phyloP scores from a whole-genome alignment of 2,113 vertebrate genomes.

The Stictonetta naevosa region DNA sequence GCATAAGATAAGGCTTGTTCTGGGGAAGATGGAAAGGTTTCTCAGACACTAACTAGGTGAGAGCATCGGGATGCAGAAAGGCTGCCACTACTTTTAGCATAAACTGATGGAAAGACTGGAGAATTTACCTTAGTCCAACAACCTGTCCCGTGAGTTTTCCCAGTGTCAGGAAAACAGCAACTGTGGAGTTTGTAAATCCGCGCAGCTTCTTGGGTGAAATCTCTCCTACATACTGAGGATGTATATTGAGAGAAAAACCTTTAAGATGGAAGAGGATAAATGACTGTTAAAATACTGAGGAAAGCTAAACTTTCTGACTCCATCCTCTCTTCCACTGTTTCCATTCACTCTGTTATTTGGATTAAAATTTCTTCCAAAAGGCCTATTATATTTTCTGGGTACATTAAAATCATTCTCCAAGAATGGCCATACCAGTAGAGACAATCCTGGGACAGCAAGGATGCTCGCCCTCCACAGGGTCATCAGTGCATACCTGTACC shows the following conservation, averaged over 20 bases:
- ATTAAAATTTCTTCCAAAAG: neutral
- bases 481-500: conserved; percentile 71
- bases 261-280: neutral
- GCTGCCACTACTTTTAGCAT: neutral
- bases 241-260: conserved; percentile 81
- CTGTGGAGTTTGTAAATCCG: conserved; percentile 78
- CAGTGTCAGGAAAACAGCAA: conserved; percentile 77
- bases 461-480: neutral
- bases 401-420: neutral
- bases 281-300: neutral
- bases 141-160: conserved; percentile 82
- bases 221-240: conserved; percentile 82
- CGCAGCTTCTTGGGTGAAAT: conserved; percentile 81
- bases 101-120: neutral
- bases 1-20: neutral
- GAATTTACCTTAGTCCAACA: conserved; percentile 79
- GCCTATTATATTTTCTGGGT: neutral
- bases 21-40: neutral
- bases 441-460: neutral
- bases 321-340: neutral
- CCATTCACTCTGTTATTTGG: neutral
- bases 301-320: neutral
- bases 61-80: neutral
- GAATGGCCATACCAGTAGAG: neutral
- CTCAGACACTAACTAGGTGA: neutral